Base-by-base conservation (phyloP, 2,888 invertebrate genomes). In the Ceramica pisi region DNA sequence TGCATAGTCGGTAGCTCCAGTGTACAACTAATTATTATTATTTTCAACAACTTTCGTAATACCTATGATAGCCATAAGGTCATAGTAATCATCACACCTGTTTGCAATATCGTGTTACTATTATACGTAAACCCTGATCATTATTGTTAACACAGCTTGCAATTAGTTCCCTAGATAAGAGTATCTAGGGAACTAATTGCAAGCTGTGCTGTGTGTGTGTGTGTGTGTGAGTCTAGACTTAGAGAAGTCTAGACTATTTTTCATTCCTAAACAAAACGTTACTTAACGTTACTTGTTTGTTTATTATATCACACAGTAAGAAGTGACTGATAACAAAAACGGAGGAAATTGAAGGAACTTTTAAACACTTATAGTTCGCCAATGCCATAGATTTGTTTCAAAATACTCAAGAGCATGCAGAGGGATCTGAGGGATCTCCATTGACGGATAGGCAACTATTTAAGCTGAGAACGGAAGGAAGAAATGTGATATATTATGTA, bases 141-240 rank as follows among this genome's bases (percentile, higher is more conserved):
- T 35, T 75, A 35, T 44, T 74, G 19, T 74, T 75, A 44, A 67
- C 12, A 56, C 76, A 74, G 67, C 41, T 76, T 75, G 67, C 44
- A 35, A 21, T 26, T 44, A 59, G 44, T 12, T 41, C n/a, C 4
- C 12, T 44, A 16, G n/a, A n/a, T n/a, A n/a, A n/a, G n/a, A n/a
- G n/a, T n/a, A n/a, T n/a, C n/a, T n/a, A n/a, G n/a, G n/a, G n/a
- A n/a, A n/a, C n/a, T n/a, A n/a, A n/a, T n/a, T n/a, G n/a, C n/a
- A n/a, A n/a, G n/a, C n/a, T n/a, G n/a, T n/a, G n/a, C n/a, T n/a
- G n/a, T n/a, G n/a, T n/a, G n/a, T n/a, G n/a, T n/a, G n/a, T n/a
- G n/a, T n/a, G n/a, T n/a, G n/a, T n/a, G n/a, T n/a, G n/a, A 31
- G 6, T 44, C 61, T 23, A 14, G 14, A 3, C 19, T 73, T 38